phyloP scores from a whole-genome alignment of 2,888 invertebrate species.

The Hirtodrosophila cameraria region DNA sequence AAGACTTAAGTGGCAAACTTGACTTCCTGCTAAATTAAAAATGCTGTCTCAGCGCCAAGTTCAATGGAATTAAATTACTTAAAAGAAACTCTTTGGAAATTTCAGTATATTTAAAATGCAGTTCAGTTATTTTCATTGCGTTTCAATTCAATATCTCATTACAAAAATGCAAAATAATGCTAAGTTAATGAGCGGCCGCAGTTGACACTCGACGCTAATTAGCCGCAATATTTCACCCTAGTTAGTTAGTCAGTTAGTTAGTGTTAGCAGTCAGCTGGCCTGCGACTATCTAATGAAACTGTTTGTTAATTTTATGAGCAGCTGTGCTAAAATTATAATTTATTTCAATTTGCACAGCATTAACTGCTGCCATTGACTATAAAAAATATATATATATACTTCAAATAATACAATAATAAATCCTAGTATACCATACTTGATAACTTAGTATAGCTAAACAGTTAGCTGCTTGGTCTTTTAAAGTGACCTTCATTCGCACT shows the following conservation, averaged over 20 bases:
- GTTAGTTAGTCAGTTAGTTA: too few species aligned
- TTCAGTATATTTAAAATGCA: too few species aligned
- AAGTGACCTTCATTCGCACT: conserved; percentile 15
- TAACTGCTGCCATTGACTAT: conserved; percentile 10
- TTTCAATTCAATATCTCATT: not conserved
- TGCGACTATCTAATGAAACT: conserved; percentile 63
- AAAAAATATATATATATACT: conserved; percentile 12
- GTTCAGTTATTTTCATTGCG: conserved; percentile 21
- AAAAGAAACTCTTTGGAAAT: too few species aligned
- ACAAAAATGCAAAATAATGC: not conserved
- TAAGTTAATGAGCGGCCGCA: not conserved
- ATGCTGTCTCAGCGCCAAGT: conserved; percentile 18
- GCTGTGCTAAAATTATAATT: conserved; percentile 74
- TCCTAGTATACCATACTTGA: conserved; percentile 19
- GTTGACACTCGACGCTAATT: conserved; percentile 27
- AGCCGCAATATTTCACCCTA: conserved; percentile 48
- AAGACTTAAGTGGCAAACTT: conserved; percentile 71
- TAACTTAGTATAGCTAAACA: conserved; percentile 8
- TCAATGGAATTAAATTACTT: conserved; percentile 24
- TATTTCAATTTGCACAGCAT: conserved; percentile 63
- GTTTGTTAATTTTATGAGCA: conserved; percentile 69
- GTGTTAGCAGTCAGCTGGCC: conserved; percentile 30
- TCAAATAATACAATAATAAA: conserved; percentile 13
- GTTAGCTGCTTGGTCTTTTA: conserved; percentile 14
- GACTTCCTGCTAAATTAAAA: conserved; percentile 51